Evolutionary conservation across 2,113 vertebrate species (phyloP).

Genomic region (Oncorhynchus mykiss): DNA sequence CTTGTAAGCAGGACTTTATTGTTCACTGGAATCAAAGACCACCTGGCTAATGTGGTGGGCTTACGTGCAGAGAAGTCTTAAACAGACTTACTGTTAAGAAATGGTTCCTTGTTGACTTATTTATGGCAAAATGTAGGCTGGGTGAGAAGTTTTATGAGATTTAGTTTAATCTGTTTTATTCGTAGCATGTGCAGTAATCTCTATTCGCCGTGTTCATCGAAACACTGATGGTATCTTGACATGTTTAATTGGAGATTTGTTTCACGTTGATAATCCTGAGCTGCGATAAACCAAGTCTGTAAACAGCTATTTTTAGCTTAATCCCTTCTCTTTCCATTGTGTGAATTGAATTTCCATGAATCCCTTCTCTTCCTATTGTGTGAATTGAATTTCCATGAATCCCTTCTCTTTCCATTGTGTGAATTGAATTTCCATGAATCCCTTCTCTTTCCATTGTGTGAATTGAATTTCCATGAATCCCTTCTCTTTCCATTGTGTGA

Average conservation of each 20-base stretch:
- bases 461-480: no score
- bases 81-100: slow-evolving; percentile 17
- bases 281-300: neutral
- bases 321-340: no score
- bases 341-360: no score
- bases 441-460: no score
- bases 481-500: no score
- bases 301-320: slow-evolving; percentile 15
- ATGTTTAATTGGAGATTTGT: slow-evolving; percentile 5
- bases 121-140: slow-evolving; percentile 50
- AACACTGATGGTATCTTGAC: slow-evolving; percentile 21
- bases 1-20: neutral
- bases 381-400: no score
- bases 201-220: slow-evolving; percentile 21
- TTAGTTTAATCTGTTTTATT: neutral
- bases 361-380: no score
- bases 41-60: no score
- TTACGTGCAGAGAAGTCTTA: slow-evolving; percentile 17
- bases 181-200: slow-evolving; percentile 27
- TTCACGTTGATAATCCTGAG: slow-evolving; percentile 16
- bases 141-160: neutral
- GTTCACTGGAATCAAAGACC: slow-evolving; percentile 36
- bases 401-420: no score
- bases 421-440: no score
- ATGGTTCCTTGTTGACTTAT: slow-evolving; percentile 38